These are phyloP conservation scores for Bubo blakistoni DNA, from an alignment of 2,113 vertebrate species.

Conservation along the genomic window DNA sequence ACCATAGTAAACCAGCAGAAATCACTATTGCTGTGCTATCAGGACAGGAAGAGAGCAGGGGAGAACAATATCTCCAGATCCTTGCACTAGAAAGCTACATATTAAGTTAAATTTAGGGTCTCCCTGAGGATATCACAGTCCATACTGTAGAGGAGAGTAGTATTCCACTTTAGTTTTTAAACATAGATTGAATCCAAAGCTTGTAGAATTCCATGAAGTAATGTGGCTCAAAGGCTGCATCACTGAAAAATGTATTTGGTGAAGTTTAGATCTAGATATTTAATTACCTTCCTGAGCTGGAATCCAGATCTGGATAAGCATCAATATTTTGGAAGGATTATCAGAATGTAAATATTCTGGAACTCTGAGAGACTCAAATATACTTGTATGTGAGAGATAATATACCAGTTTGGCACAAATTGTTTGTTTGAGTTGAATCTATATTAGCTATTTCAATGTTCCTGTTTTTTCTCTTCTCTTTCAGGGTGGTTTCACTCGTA, in stretches of 20 bases:
- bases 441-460: neutral
- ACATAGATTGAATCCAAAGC: neutral
- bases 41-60: neutral
- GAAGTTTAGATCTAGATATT: neutral
- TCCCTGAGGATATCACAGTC: neutral
- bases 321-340: neutral
- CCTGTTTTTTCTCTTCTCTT: neutral
- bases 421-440: neutral
- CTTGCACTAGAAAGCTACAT: neutral
- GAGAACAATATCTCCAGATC: neutral
- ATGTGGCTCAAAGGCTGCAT: neutral
- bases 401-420: neutral
- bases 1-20: neutral
- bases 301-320: neutral
- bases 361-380: neutral
- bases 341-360: neutral
- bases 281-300: neutral
- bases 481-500: conserved; percentile 96
- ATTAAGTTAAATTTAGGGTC: neutral
- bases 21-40: neutral
- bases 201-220: neutral
- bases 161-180: neutral
- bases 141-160: neutral
- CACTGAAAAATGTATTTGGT: neutral
- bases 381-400: neutral